These are phyloP conservation scores for Pao palembangensis DNA, from an alignment of 2,113 vertebrate species.

Conservation along the genomic window DNA sequence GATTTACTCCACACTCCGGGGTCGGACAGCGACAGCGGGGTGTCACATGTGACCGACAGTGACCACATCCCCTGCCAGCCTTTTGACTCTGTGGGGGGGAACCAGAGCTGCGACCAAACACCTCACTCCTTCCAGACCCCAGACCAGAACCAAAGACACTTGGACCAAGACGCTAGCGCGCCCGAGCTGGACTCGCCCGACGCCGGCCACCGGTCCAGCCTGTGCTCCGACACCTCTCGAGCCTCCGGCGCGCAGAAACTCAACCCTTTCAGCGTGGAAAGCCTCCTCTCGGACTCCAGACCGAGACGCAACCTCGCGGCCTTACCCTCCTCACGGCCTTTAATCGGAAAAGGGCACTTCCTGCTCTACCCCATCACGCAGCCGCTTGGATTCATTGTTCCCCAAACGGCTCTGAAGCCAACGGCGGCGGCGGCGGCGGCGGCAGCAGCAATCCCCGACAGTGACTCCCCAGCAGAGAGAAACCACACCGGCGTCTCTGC, in stretches of 20 bases:
- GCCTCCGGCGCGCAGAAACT: constrained; percentile 81
- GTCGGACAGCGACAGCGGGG: constrained; percentile 94
- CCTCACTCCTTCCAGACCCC: constrained; percentile 54
- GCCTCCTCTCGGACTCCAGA: constrained; percentile 88
- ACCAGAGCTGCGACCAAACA: constrained; percentile 78
- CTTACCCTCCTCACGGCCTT: constrained; percentile 82
- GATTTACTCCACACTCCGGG: constrained; percentile 91
- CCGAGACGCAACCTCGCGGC: constrained; percentile 84
- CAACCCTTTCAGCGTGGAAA: constrained; percentile 94
- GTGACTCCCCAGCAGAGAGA: constrained; percentile 48
- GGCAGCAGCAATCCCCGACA: constrained; percentile 47
- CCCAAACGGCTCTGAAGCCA: constrained; percentile 84
- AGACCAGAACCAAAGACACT: constrained; percentile 84
- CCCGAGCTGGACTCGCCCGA: constrained; percentile 77
- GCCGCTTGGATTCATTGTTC: constrained; percentile 93
- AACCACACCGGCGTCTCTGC: constrained; percentile 30
- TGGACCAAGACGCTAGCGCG: constrained; percentile 74
- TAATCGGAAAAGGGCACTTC: constrained; percentile 93
- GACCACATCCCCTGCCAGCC: constrained; percentile 61
- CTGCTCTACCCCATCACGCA: constrained; percentile 94
- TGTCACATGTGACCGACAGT: constrained; percentile 81
- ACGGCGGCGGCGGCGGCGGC: constrained; percentile 21
- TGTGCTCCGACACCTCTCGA: constrained; percentile 66
- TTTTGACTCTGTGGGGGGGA: constrained; percentile 58
- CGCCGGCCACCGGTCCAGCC: constrained; percentile 69